Base-by-base conservation (phyloP, 2,113 vertebrate genomes). In the Carlito syrichta region DNA sequence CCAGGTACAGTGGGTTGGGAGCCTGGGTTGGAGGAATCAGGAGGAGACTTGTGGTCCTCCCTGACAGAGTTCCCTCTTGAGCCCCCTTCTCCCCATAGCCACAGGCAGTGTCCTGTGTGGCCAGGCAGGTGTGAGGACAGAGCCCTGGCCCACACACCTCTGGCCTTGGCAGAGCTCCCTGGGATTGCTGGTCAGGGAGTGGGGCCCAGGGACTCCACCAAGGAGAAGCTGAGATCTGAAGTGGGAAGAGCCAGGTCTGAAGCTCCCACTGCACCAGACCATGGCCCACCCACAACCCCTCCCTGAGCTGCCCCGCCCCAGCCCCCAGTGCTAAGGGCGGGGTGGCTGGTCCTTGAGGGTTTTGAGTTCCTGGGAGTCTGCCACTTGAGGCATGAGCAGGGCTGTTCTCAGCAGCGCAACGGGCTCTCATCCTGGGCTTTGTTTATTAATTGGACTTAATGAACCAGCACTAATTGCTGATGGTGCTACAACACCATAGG, bases 391-490 rank as follows among this genome's bases (percentile, higher is more conserved):
- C 52, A 63, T 50, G 56, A 91, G 50, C 13, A 1, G 38, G 62
- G 78, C 86, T 82, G 50, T 35, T 88, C 89, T 77, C 23, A 60
- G 27, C 52, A 50, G 45, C 71, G 74, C 5, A 0, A 30, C 60
- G 84, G 90, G 94, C 68, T 95, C 90, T 93, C 58, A 48, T 60
- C 68, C 73, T 79, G 77, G 74, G 62, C 89, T 94, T 83, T 52
- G 45, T 86, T 87, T 90, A 89, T 86, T 96, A 96, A 97, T 79
- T 97, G 91, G 88, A 74, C 45, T 82, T 88, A 96, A 96, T 94
- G 94, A 95, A 71, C 73, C 60, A 32, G 91, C 78, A 25, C 73
- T 97, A 84, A 96, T 91, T 77, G 77, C 77, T 66, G 54, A 93
- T 93, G 86, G 50, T 3, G 32, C 82, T 91, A 82, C 66, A 86